phyloP scores from a whole-genome alignment of 2,888 invertebrate species.

The Drosophila diplacantha region DNA sequence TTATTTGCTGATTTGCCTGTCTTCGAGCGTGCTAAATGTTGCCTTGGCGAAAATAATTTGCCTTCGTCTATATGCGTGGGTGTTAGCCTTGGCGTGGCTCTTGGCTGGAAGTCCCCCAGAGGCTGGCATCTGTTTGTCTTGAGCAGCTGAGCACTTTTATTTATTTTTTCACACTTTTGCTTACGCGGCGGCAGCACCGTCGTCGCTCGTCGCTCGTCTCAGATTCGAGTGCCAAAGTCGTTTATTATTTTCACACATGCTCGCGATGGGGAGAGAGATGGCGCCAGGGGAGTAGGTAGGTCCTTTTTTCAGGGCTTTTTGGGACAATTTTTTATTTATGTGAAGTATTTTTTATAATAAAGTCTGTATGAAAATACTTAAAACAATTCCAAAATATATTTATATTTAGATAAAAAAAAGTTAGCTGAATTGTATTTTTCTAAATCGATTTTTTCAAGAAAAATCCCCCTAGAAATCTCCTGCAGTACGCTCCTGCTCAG shows the following conservation, averaged over 20 bases:
- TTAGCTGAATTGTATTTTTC: too few relatives aligned
- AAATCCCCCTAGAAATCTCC: neutral
- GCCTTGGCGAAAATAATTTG: conserved; percentile 67
- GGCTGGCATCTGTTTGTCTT: conserved; percentile 59
- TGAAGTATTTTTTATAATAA: neutral
- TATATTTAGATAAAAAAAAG: too few relatives aligned
- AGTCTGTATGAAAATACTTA: neutral
- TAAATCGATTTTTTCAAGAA: too few relatives aligned
- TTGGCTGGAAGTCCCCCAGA: conserved; percentile 36
- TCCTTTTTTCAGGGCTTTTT: neutral
- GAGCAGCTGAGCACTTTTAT: conserved; percentile 60
- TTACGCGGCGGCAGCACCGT: conserved; percentile 38
- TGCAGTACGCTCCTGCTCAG: neutral
- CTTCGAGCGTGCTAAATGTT: conserved; percentile 67
- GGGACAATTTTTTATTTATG: neutral
- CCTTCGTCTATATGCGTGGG: conserved; percentile 19
- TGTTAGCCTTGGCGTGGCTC: conserved; percentile 15
- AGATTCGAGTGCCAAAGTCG: conserved; percentile 62
- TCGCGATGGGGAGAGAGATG: neutral
- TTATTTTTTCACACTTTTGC: conserved; percentile 69
- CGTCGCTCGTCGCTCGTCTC: conserved; percentile 11
- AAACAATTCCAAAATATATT: too few relatives aligned
- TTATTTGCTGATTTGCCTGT: conserved; percentile 67
- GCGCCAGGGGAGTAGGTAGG: neutral
- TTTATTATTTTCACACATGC: conserved; percentile 65